Base-by-base conservation (phyloP, 2,888 invertebrate species). In the Blera fallax region DNA sequence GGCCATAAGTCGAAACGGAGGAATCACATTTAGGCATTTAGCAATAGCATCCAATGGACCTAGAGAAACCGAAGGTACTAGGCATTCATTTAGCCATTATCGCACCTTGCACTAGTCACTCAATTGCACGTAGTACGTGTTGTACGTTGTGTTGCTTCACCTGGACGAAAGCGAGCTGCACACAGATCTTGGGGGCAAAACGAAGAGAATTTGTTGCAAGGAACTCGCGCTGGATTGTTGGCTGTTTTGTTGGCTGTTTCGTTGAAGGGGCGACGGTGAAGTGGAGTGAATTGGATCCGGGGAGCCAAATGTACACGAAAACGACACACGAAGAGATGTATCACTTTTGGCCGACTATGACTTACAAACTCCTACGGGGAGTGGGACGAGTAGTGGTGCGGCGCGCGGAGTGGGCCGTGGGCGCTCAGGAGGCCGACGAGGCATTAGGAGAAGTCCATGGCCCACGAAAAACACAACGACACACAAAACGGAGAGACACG, bases 61-160 rank as follows among this genome's bases (percentile, higher is more conserved):
- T 21, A 52, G 74, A 79, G 29, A 70, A 45, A 58, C 78, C 67
- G 40, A 70, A 54, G 80, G 76, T 48, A 72, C 80, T 80, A 85
- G 85, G 54, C 81, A 85, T 85, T 85, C 56, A 72, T 77, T 77
- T 76, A 80, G 76, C 72, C 80, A 85, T 85, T 85, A 85, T 85
- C 77, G 80, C 85, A 81, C 85, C 85, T 85, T 77, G 85, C 80
- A 65, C 80, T 64, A 79, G 84, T 74, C 84, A 69, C 74, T 79
- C 74, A 72, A 67, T 73, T 54, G 67, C 73, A 67, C 52, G 45
- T 54, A 48, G 54, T 62, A 58, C 45, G 64, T 21, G 77, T 81
- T 40, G 56, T 27, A 45, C 21, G 40, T 64, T 48, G 24, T 29
- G 58, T 8, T 34, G 62, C 34, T 18, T 27, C 29, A 16, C 37